phyloP scores from a whole-genome alignment of 2,113 vertebrate genomes.

The Microtus ochrogaster region DNA sequence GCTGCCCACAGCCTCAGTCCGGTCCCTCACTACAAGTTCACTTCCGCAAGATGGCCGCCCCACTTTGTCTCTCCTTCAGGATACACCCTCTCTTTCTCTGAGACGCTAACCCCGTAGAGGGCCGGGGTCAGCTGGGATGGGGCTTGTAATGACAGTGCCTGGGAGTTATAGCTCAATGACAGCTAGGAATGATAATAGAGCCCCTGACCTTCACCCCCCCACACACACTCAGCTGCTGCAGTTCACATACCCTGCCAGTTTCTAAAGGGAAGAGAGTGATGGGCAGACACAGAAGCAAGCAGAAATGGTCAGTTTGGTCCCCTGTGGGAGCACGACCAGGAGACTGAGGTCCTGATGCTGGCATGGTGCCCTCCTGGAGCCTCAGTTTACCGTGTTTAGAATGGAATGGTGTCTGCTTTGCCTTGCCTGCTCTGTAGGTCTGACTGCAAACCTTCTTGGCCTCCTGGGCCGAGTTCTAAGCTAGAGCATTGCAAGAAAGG shows the following conservation, averaged over 20 bases:
- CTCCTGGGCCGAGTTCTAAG: background rate
- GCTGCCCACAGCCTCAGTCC: background rate
- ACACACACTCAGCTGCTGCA: rapidly evolving
- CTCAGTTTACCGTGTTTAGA: background rate
- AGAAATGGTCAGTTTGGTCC: background rate
- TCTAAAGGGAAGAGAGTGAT: background rate
- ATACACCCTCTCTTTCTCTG: rapidly evolving
- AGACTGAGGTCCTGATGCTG: background rate
- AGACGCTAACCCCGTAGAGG: rapidly evolving
- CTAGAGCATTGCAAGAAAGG: too few species aligned
- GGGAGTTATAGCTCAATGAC: too few species aligned
- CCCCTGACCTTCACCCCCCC: too few species aligned
- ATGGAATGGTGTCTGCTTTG: background rate
- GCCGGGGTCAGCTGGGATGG: background rate
- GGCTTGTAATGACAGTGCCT: background rate
- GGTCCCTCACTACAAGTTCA: background rate
- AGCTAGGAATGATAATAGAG: background rate
- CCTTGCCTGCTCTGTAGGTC: background rate
- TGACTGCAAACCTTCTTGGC: background rate
- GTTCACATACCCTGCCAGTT: rapidly evolving
- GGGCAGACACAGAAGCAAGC: background rate
- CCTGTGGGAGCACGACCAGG: background rate
- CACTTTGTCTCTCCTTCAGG: background rate
- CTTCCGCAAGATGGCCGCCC: too few species aligned
- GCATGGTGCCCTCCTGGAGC: rapidly evolving